Evolutionary conservation across 2,888 invertebrate genomes (phyloP).

Genomic region (Acanthosepion pharaonis): DNA sequence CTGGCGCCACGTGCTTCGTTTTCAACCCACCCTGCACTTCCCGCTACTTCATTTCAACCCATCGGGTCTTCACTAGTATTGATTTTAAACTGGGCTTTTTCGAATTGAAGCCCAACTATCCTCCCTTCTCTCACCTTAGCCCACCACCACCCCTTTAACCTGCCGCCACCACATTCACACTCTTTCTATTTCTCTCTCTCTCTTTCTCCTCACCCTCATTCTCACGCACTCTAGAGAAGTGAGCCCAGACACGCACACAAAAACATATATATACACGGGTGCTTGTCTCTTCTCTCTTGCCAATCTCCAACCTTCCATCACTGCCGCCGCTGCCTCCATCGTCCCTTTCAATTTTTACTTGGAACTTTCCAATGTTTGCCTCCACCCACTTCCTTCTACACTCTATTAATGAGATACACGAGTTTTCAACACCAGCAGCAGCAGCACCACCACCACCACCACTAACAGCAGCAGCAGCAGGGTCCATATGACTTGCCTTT

Average conservation of each 20-base stretch:
- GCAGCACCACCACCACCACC: neutral
- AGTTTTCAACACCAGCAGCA: neutral
- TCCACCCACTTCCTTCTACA: neutral
- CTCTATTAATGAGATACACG: slow-evolving; percentile 15
- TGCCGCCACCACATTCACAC: too few relatives aligned
- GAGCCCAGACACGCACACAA: neutral
- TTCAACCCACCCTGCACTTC: neutral
- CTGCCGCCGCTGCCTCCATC: neutral
- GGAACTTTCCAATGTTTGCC: slow-evolving; percentile 3
- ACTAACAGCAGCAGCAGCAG: neutral
- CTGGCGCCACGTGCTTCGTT: neutral
- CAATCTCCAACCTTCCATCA: neutral
- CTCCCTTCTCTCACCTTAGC: too few relatives aligned
- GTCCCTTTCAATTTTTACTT: neutral
- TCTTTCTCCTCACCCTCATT: neutral
- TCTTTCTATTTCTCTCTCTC: too few relatives aligned
- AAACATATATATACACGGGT: too few relatives aligned
- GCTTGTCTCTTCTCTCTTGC: neutral
- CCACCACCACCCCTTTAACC: too few relatives aligned
- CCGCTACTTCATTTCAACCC: slow-evolving; percentile 15
- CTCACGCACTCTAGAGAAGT: neutral
- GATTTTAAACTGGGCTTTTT: slow-evolving; percentile 15
- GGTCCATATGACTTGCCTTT: neutral
- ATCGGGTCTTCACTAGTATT: slow-evolving; percentile 11
- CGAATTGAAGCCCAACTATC: neutral